A percentile compares a stretch with the other conserved stretches of the same genome.
Conservation (phyloP, 2,888 invertebrate genomes). For the Zygogramma bicolorata region DNA sequence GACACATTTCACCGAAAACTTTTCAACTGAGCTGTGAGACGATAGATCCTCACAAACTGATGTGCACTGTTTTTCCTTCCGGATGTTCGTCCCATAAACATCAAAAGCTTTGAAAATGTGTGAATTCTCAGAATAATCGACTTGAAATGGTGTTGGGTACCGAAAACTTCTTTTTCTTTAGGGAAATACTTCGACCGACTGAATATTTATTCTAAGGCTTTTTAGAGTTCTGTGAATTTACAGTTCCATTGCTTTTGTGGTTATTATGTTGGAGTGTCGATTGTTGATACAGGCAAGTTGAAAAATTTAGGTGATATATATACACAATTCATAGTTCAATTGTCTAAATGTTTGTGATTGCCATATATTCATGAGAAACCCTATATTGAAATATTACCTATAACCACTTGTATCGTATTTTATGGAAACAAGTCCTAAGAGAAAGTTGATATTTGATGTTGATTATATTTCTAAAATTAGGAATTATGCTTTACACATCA, state of each 20-base stretch:
- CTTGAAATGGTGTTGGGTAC: too few relatives aligned
- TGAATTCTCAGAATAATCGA: neutral
- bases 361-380: slow-evolving; percentile 52
- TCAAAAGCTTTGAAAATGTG: neutral
- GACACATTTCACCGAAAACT: slow-evolving; percentile 44
- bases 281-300: slow-evolving; percentile 48
- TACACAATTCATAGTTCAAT: slow-evolving; percentile 54
- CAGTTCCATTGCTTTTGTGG: neutral
- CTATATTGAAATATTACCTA: slow-evolving; percentile 28
- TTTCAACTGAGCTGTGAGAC: slow-evolving; percentile 48
- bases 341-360: slow-evolving; percentile 64
- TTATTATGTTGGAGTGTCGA: slow-evolving; percentile 4
- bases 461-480: slow-evolving; percentile 10
- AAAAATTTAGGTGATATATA: slow-evolving; percentile 56
- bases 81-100: neutral
- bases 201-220: neutral
- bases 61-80: neutral
- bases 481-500: slow-evolving; percentile 3
- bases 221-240: neutral
- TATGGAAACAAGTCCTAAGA: slow-evolving; percentile 26
- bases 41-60: slow-evolving; percentile 9
- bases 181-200: too few relatives aligned
- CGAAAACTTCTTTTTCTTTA: too few relatives aligned
- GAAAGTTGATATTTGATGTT: slow-evolving; percentile 31
- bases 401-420: slow-evolving; percentile 34